Base-by-base conservation (phyloP, 2,113 vertebrate genomes). In the Oenanthe oenanthe region DNA sequence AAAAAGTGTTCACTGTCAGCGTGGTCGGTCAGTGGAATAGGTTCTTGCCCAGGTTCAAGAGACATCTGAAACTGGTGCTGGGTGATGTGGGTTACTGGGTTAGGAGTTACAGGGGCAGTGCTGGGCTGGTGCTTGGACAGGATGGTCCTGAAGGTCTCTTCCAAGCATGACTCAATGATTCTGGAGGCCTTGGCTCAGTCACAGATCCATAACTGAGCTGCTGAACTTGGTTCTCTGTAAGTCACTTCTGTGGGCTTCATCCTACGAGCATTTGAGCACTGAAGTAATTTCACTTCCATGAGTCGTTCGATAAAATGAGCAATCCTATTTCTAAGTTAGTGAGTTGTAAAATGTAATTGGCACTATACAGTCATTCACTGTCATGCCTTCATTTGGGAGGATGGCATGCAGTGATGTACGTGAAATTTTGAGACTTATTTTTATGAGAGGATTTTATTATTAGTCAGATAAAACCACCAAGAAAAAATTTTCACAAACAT, bases 1-100 rank as follows among this genome's bases (percentile, higher is more conserved):
- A 40, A 53, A 28, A 9, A 1, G 1, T 3, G 32, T 58, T n/a
- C 20, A 3, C 19, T 29, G 29, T 40, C 17, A 6, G 5, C 10
- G 13, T 34, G 29, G 7, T 38, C n/a, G 10, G 38, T 51, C 45
- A 19, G 7, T 43, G 50, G 31, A 72, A 36, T 3, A 38, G 21
- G 11, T n/a, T 34, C 25, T 43, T 67, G n/a, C 10, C 7, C 38
- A 10, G 11, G n/a, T n/a, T 40, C 38, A 40, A 47, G 24, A 40
- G 13, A 22, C 22, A 11, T 38, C 60, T 60, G n/a, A 9, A 17
- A 12, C 6, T n/a, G 19, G 8, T 3, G 10, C 51, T 29, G 53
- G 19, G n/a, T 29, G 61, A 82, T 67, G 61, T 21, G 45, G 28
- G n/a, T 65, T 50, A 26, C 66, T 71, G 50, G 58, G 53, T 51